phyloP scores from a whole-genome alignment of 2,797 vertebrate species.

The Siniperca undulata region DNA sequence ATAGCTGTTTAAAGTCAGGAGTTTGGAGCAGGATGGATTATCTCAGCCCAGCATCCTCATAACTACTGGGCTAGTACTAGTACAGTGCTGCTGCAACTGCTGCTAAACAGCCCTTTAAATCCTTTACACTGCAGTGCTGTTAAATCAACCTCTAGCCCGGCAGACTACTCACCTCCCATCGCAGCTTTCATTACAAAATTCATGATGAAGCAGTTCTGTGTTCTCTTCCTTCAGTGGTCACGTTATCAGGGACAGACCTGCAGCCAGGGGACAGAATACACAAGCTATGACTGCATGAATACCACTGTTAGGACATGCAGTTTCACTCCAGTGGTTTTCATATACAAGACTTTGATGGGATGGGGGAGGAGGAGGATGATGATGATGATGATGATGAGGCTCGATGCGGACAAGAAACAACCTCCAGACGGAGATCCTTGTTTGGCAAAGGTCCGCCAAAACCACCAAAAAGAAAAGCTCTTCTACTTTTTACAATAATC shows the following conservation, averaged over 20 bases:
- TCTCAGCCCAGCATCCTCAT: constrained; percentile 20
- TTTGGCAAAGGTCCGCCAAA: not conserved
- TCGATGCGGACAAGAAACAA: constrained; percentile 26
- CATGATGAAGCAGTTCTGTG: constrained; percentile 89
- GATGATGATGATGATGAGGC: constrained; percentile 27
- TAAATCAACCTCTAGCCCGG: constrained; percentile 75
- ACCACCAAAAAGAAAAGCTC: not conserved
- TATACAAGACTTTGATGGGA: constrained; percentile 50
- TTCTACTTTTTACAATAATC: not conserved
- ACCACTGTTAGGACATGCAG: constrained; percentile 29
- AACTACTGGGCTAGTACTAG: constrained; percentile 30
- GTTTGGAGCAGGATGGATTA: constrained; percentile 66
- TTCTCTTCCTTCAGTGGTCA: constrained; percentile 76
- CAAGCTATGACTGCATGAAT: constrained; percentile 51
- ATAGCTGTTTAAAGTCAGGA: constrained; percentile 33
- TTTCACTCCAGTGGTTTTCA: constrained; percentile 28
- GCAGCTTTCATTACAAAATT: constrained; percentile 98
- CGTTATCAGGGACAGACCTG: constrained; percentile 74
- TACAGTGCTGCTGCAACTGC: constrained; percentile 25
- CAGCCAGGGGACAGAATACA: constrained; percentile 70
- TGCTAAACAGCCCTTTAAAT: constrained; percentile 68
- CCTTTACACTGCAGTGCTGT: constrained; percentile 80
- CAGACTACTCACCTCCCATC: constrained; percentile 91
- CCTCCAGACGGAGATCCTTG: constrained; percentile 24
- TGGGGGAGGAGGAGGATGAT: constrained; percentile 28